Evolutionary conservation across 2,888 invertebrate species (phyloP), one percentile per base, ranked within the genome.

Genomic region (Ceraclea dissimilis): DNA sequence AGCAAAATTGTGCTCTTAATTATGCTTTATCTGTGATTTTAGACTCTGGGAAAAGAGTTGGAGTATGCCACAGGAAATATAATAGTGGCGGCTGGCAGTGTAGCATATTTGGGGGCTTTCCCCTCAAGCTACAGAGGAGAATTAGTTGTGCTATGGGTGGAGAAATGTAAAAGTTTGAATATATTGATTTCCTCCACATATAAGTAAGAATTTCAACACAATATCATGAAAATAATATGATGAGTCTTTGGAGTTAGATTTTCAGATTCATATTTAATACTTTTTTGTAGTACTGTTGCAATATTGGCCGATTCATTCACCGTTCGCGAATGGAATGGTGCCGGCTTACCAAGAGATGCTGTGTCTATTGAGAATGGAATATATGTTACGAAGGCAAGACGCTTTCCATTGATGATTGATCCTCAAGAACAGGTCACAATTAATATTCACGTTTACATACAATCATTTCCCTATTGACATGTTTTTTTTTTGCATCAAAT

Each of bases 391-490:
- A 83, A 81, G 66, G 89, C 85, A 2, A 82, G 88, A 6, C 79
- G 89, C 13, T 91, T 91, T 93, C 93, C 95, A 0, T 78, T 96
- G 17, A 91, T 94, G 82, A 93, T 95, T 59, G 95, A 96, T 73
- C 96, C 96, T 0, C 94, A 96, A 69, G 93, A 93, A 68, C 94
- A 95, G 75, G 89, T 88, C n/a, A n/a, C n/a, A n/a, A n/a, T n/a
- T n/a, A n/a, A n/a, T n/a, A 21, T 17, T 17, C 26, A 20, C 16
- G n/a, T 39, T 39, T 39, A 8, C 39, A 39, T 4, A 39, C n/a
- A 39, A 10, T 26, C 18, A 26, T 49, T 16, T 31, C 16, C 33
- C 2, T 1, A 2, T 17, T 21, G 13, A 5, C 21, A 47, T 20
- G 4, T 5, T 49, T 26, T 49, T 13, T 16, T 22, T 22, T 1